Percentiles rank a stretch among this genome's conserved stretches.
Evolutionary conservation across 2,888 invertebrate species (phyloP).

Genomic region (Troides oblongomaculatus): DNA sequence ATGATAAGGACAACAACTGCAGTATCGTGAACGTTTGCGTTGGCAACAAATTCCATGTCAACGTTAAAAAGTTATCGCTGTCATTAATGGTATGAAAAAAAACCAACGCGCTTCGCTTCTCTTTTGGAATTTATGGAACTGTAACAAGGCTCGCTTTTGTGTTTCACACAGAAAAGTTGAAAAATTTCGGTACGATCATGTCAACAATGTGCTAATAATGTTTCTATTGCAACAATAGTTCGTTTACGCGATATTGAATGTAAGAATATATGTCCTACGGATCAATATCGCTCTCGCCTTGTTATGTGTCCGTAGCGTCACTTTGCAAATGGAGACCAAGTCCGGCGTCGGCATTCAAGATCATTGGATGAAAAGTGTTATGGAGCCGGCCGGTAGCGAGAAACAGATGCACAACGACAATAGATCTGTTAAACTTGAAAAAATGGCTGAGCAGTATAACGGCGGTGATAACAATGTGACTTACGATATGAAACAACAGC

Average conservation of each 20-base stretch:
- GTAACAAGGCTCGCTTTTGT: slow-evolving; percentile 80
- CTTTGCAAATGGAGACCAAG: slow-evolving; percentile 68
- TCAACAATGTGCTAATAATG: slow-evolving; percentile 68
- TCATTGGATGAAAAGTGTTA: slow-evolving; percentile 76
- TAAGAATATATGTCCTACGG: slow-evolving; percentile 46
- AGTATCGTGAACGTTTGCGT: not conserved
- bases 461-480: slow-evolving; percentile 55
- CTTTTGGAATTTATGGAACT: slow-evolving; percentile 79
- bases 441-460: slow-evolving; percentile 69
- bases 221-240: slow-evolving; percentile 43
- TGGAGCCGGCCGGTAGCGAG: slow-evolving; percentile 72
- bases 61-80: slow-evolving; percentile 64
- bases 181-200: slow-evolving; percentile 62
- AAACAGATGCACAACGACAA: slow-evolving; percentile 56
- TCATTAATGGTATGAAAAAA: slow-evolving; percentile 73
- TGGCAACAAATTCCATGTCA: slow-evolving; percentile 59
- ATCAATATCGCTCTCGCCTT: slow-evolving; percentile 61
- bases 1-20: not conserved
- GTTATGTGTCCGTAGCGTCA: slow-evolving; percentile 59
- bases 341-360: slow-evolving; percentile 63
- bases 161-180: slow-evolving; percentile 62
- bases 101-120: slow-evolving; percentile 77
- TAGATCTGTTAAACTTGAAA: slow-evolving; percentile 67
- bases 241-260: slow-evolving; percentile 48
- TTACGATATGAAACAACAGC: slow-evolving; percentile 61